Evolutionary conservation across 2,113 vertebrate genomes (phyloP).

Genomic region (Saimiri boliviensis): DNA sequence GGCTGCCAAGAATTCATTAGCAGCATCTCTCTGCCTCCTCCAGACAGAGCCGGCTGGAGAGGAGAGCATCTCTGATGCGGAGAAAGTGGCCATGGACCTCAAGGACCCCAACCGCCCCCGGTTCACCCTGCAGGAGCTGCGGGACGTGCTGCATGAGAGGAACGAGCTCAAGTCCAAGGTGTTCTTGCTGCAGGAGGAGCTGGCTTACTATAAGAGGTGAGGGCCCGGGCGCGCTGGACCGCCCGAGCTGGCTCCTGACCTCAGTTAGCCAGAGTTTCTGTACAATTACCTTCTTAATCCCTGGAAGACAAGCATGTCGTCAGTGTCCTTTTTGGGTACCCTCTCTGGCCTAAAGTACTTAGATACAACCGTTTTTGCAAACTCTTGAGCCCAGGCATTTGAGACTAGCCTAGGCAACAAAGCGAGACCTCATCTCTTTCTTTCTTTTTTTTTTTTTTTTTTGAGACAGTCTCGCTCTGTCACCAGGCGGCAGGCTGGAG

Average conservation of each 20-base stretch:
- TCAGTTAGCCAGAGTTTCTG: accelerated
- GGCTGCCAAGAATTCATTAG: neutral
- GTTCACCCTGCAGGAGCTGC: conserved; percentile 95
- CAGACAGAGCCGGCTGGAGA: conserved; percentile 87
- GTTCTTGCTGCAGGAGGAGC: conserved; percentile 94
- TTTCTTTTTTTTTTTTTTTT: too few species aligned
- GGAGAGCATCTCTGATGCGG: conserved; percentile 84
- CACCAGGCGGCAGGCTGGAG: too few species aligned
- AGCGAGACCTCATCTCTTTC: too few species aligned
- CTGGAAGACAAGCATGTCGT: neutral
- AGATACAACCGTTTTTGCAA: neutral
- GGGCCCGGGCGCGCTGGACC: neutral
- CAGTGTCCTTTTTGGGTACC: accelerated
- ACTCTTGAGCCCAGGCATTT: too few species aligned
- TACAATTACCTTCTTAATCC: neutral
- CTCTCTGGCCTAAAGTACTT: neutral
- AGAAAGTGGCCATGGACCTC: conserved; percentile 85
- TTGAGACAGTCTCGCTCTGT: too few species aligned
- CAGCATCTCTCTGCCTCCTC: conserved; percentile 40
- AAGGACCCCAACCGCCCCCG: conserved; percentile 95
- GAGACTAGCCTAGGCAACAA: too few species aligned
- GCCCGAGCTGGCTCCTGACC: neutral
- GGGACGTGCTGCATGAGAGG: conserved; percentile 94
- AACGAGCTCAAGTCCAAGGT: conserved; percentile 96
- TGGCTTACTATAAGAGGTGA: conserved; percentile 94